Base-by-base conservation (phyloP, 2,888 invertebrate genomes). In the Nycteola revayana region DNA sequence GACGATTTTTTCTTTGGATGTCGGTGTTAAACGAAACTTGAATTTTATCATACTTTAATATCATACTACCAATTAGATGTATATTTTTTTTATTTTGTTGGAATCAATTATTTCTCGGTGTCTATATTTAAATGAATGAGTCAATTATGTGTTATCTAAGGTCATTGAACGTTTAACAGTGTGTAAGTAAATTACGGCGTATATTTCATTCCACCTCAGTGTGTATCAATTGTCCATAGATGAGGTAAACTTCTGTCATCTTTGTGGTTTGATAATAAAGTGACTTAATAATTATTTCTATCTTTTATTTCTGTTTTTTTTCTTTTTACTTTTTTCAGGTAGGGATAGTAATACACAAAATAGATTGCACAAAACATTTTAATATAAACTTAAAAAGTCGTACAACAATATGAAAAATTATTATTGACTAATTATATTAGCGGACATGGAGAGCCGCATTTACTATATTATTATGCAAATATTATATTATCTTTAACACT, bases 351-450 rank as follows among this genome's bases (percentile, higher is more conserved):
- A 77, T 50, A 71, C 64, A 64, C 66, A 76, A 68, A 81, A 55
- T 85, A 88, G 91, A 93, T 93, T 93, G 92, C 93, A 93, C 93
- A 93, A 93, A 91, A 93, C 92, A 92, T 93, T 93, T 93, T 93
- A 93, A 93, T 93, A 93, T 93, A 93, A 93, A 94, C 93, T 93
- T 93, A 93, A 93, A 93, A 93, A 93, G 91, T 89, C 92, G 93
- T 93, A 93, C 93, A 93, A 93, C 93, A 93, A 93, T 93, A 93
- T 93, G 93, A 93, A 93, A 94, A 93, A 93, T 93, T 94, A 84
- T 84, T 84, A 93, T 93, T 93, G 92, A 92, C 93, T 93, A 93
- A 87, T 93, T 90, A 87, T 90, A 90, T 90, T 90, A 79, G 91
- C 92, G 91, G 91, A 89, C 90, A 91, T 91, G 91, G 92, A 91